A percentile compares a stretch with the other conserved stretches of the same genome.
Conservation (phyloP, 2,113 vertebrate genomes). For the Apaloderma vittatum region DNA sequence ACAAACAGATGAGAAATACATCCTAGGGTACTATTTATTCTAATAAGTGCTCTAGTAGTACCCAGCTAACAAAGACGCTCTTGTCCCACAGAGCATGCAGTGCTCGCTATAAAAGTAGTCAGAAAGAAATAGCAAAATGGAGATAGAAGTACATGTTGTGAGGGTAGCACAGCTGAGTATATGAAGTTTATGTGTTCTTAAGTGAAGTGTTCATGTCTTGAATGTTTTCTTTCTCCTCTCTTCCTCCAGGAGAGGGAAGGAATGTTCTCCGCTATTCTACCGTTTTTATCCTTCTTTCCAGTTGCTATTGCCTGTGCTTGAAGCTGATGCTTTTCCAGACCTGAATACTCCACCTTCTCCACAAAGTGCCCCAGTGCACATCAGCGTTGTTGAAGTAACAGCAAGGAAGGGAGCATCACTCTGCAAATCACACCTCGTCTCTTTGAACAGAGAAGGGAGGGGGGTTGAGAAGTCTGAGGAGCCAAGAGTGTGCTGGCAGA, state of each 20-base stretch:
- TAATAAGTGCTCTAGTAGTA: background rate
- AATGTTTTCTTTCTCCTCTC: background rate
- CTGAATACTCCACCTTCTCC: background rate
- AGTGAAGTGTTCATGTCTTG: background rate
- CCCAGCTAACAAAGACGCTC: background rate
- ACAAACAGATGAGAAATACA: background rate
- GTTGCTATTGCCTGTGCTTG: background rate
- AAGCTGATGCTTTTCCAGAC: background rate
- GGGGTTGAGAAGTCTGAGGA: background rate
- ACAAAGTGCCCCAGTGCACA: background rate
- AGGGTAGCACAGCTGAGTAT: background rate
- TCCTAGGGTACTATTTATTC: background rate
- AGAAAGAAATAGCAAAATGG: background rate
- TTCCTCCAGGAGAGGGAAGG: background rate
- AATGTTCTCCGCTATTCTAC: background rate
- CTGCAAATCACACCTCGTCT: background rate
- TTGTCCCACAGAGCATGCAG: background rate
- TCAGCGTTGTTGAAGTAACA: background rate
- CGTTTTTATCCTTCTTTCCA: background rate
- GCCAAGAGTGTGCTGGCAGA: background rate
- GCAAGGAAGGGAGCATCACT: background rate
- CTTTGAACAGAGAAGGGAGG: background rate
- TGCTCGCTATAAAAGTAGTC: background rate
- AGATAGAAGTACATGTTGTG: background rate
- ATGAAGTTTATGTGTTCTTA: background rate